These are phyloP conservation scores for Macroteleia sp. DNA, from an alignment of 2,888 invertebrate genomes.

Conservation along the genomic window DNA sequence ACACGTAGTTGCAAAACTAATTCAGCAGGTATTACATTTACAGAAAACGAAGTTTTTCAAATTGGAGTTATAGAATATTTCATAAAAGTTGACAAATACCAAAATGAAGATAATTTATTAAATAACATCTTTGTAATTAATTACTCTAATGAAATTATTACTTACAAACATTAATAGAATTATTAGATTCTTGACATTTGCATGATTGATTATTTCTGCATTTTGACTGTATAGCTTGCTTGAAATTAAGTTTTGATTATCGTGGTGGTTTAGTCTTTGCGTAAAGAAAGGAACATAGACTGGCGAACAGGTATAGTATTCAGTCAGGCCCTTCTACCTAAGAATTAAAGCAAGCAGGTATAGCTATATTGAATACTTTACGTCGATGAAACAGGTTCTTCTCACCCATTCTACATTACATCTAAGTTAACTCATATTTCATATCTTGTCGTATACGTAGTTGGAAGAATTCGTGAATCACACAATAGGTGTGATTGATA, in stretches of 20 bases:
- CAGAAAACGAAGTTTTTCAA: no score
- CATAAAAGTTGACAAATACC: no score
- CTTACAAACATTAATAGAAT: no score
- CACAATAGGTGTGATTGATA: slow-evolving; percentile 30
- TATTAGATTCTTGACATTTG: no score
- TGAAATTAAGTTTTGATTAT: slow-evolving; percentile 38
- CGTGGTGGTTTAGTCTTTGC: slow-evolving; percentile 48
- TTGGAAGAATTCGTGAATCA: slow-evolving; percentile 48
- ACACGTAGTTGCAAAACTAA: no score
- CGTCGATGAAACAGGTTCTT: slow-evolving; percentile 79
- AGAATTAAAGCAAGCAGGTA: slow-evolving; percentile 81
- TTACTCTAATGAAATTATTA: no score
- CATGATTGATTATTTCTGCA: slow-evolving; percentile 22
- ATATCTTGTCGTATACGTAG: slow-evolving; percentile 29
- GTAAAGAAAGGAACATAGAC: slow-evolving; percentile 51
- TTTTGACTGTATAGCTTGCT: slow-evolving; percentile 35
- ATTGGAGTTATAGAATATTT: no score
- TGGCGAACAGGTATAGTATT: slow-evolving; percentile 66
- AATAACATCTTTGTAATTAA: no score
- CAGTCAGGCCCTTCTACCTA: slow-evolving; percentile 76
- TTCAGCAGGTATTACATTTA: no score
- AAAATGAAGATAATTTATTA: no score
- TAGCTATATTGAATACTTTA: slow-evolving; percentile 72
- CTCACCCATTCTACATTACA: slow-evolving; percentile 69
- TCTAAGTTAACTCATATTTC: slow-evolving; percentile 69